Evolutionary conservation across 2,113 vertebrate species (phyloP), one percentile per base, ranked within the genome.

Genomic region (Pterocles burchelli): DNA sequence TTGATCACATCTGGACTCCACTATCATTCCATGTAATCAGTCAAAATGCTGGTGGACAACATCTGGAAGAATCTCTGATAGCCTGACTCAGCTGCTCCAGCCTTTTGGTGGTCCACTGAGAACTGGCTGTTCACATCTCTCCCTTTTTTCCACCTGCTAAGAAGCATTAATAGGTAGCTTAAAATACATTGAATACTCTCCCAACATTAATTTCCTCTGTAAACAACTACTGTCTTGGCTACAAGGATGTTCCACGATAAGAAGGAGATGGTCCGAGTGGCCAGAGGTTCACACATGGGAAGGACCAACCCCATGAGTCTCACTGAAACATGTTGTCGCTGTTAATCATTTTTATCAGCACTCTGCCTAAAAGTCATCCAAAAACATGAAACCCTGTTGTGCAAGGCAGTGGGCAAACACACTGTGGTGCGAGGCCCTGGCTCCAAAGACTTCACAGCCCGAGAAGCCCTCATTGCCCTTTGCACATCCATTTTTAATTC

Each of bases 21-120:
- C 84, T 93, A 51, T 72, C 75, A 81, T 62, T 94, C 43, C 46
- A 89, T 55, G 66, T 17, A 85, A 66, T 77, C 3, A 0, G 55
- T 70, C 96, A 95, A 95, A 75, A 95, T 81, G 73, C 17, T 90
- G 51, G 81, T 91, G 95, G 90, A 33, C 92, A 93, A 80, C 86
- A 88, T 75, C 85, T 97, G 54, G 85, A 82, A 75, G 55, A 12
- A 12, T 45, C 87, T 68, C 14, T 52, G 45, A 79, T 36, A 83
- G 49, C 38, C 83, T 80, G 85, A 38, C 65, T 95, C 85, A 92
- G 86, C 68, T 88, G 52, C 58, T 89, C n/a, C 63, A 83, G 59
- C n/a, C n/a, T 87, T 89, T 85, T 46, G 45, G 54, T 73, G 62
- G 58, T 88, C 85, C 71, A 67, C 48, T 43, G 67, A 90, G 82